Evolutionary conservation across 2,797 vertebrate species (phyloP).

Genomic region (Arctocebus calabarensis): DNA sequence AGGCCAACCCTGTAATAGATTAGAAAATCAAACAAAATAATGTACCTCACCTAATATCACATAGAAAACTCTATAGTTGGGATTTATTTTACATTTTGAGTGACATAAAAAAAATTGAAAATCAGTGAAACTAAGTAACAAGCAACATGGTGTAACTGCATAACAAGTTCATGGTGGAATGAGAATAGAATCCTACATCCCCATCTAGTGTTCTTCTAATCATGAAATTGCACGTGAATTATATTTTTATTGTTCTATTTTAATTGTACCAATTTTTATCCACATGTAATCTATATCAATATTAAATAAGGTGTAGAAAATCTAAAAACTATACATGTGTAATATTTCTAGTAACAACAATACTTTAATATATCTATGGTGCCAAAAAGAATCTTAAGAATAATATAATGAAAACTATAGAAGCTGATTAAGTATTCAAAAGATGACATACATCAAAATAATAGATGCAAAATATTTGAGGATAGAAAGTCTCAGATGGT

Average conservation of each 20-base stretch:
- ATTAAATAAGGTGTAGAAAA: background rate
- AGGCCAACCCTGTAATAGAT: slow-evolving; percentile 73
- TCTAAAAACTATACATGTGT: background rate
- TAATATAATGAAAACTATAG: background rate
- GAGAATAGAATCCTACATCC: background rate
- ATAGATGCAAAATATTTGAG: background rate
- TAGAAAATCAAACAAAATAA: background rate
- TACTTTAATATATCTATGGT: background rate
- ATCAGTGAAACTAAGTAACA: background rate
- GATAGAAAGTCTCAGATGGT: background rate
- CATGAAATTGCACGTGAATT: background rate
- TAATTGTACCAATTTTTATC: background rate
- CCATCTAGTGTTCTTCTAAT: background rate
- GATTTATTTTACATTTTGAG: background rate
- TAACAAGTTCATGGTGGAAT: background rate
- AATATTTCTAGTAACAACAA: background rate
- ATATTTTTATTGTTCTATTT: background rate
- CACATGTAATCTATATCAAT: background rate
- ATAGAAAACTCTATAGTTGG: background rate
- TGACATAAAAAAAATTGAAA: background rate
- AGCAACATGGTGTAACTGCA: background rate
- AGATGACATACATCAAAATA: background rate
- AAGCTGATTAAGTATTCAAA: background rate
- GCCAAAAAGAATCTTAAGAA: background rate
- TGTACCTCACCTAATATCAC: background rate